phyloP scores from a whole-genome alignment of 2,113 vertebrate genomes.

The Tichodroma muraria region DNA sequence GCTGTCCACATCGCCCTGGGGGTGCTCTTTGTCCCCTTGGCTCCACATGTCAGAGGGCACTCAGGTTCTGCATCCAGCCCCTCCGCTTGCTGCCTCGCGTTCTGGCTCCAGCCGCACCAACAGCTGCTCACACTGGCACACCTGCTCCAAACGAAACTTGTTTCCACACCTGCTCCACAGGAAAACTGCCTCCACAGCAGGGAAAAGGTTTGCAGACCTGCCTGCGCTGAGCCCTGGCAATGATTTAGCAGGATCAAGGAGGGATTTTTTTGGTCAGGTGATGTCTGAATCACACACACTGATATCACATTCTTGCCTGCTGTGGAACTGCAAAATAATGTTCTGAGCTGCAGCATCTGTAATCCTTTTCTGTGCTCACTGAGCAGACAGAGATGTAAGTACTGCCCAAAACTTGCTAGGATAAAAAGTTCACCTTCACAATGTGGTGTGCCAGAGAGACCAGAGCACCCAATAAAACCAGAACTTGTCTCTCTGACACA shows the following conservation, averaged over 20 bases:
- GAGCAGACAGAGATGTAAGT: background rate
- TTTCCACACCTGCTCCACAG: background rate
- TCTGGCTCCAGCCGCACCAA: background rate
- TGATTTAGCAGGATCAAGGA: background rate
- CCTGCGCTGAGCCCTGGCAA: background rate
- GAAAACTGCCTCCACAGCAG: background rate
- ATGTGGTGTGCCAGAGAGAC: conserved; percentile 2
- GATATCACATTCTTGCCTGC: background rate
- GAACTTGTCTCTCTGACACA: conserved; percentile 35
- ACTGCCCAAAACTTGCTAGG: background rate
- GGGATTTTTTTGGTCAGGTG: background rate
- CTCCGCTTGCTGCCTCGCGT: background rate
- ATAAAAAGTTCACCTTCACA: background rate
- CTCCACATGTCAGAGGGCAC: background rate
- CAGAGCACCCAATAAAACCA: conserved; percentile 45
- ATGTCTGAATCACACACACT: background rate
- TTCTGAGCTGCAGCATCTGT: background rate
- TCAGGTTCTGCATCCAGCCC: background rate
- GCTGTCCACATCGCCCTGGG: background rate
- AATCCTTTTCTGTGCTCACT: background rate
- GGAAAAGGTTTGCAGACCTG: background rate
- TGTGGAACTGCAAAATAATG: background rate
- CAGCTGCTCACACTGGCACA: background rate
- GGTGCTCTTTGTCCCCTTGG: background rate
- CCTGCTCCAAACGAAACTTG: background rate